These are phyloP conservation scores for Dicyrtoma fusca DNA, from an alignment of 2,888 invertebrate species.

Conservation along the genomic window DNA sequence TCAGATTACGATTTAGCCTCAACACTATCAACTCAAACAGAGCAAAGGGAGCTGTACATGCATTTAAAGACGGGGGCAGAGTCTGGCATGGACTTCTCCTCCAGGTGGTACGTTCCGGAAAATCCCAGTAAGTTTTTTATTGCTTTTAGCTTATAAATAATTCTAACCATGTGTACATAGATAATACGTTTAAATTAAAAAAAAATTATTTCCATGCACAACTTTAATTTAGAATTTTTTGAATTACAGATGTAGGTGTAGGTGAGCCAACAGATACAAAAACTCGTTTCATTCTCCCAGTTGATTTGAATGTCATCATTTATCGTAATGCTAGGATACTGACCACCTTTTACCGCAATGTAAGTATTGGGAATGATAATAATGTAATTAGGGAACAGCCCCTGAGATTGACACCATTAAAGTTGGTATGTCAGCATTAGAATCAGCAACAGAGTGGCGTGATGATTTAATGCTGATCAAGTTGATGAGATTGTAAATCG, in stretches of 20 bases:
- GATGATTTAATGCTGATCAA: too few relatives aligned
- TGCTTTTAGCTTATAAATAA: too few relatives aligned
- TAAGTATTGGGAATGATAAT: conserved; percentile 56
- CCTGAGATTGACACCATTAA: too few relatives aligned
- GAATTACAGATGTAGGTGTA: conserved; percentile 1
- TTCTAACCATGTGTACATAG: not conserved
- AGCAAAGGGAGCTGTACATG: conserved; percentile 70
- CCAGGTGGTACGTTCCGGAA: conserved; percentile 79
- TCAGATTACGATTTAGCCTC: conserved; percentile 60
- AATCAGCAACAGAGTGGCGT: too few relatives aligned
- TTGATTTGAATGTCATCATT: conserved; percentile 79
- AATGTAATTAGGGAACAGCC: too few relatives aligned
- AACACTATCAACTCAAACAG: conserved; percentile 58
- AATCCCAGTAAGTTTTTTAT: conserved; percentile 60
- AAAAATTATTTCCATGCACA: not conserved
- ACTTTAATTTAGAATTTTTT: not conserved
- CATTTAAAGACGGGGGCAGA: conserved; percentile 89
- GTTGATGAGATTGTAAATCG: too few relatives aligned
- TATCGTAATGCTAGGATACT: conserved; percentile 70
- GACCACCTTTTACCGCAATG: conserved; percentile 65
- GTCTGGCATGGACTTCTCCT: conserved; percentile 95
- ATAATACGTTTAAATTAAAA: too few relatives aligned
- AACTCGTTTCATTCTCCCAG: conserved; percentile 73
- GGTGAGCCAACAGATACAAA: conserved; percentile 69
- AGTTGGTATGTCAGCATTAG: too few relatives aligned